Evolutionary conservation across 1,140 invertebrate genomes (phyloP).

Genomic region (Hestina assimilis): DNA sequence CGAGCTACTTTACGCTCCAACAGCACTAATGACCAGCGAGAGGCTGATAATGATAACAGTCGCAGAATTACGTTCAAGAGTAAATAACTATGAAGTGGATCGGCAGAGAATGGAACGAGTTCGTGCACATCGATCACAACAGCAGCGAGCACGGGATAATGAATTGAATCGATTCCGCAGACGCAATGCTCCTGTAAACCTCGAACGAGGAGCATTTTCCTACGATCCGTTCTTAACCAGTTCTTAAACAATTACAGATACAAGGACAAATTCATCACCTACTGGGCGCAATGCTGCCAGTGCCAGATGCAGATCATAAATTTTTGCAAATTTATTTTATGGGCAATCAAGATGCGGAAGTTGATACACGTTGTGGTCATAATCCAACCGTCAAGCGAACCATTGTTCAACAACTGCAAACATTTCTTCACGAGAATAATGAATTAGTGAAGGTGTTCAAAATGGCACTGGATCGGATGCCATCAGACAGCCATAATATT

Average conservation of each 20-base stretch:
- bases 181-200: slow-evolving; percentile 30
- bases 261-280: slow-evolving; percentile 17
- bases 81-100: slow-evolving; percentile 44
- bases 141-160: slow-evolving; percentile 35
- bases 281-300: slow-evolving; percentile 14
- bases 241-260: slow-evolving; percentile 8
- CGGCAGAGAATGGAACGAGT: slow-evolving; percentile 51
- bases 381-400: slow-evolving; percentile 3
- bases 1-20: slow-evolving; percentile 38
- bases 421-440: neutral
- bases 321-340: slow-evolving; percentile 2
- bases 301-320: neutral
- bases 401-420: neutral
- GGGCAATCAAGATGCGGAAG: slow-evolving; percentile 7
- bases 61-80: slow-evolving; percentile 39
- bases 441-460: neutral
- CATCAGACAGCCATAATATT: neutral
- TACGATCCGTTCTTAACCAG: slow-evolving; percentile 16
- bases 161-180: slow-evolving; percentile 37
- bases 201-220: slow-evolving; percentile 21
- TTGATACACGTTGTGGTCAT: slow-evolving; percentile 5
- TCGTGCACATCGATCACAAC: slow-evolving; percentile 45
- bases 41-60: slow-evolving; percentile 35
- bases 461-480: neutral
- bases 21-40: slow-evolving; percentile 38